Evolutionary conservation across 2,888 invertebrate species (phyloP).

Genomic region (Chouioia cunea): DNA sequence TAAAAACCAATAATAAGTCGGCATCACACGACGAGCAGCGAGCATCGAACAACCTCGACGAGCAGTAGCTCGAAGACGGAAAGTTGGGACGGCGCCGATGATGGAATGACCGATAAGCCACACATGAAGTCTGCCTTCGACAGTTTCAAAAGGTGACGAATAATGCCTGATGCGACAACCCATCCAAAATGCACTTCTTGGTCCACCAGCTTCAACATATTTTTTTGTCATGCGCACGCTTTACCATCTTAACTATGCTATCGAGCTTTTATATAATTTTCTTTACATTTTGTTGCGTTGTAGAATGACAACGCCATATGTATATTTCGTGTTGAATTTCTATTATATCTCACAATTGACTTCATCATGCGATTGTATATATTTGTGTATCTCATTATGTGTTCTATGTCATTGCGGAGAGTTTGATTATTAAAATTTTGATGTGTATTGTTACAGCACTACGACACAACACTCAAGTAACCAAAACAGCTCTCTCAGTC

Average conservation of each 20-base stretch:
- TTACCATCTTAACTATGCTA: too few relatives aligned
- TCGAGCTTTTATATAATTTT: too few relatives aligned
- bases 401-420: too few relatives aligned
- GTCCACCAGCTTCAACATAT: background rate
- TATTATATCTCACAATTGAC: too few relatives aligned
- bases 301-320: too few relatives aligned
- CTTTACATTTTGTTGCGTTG: too few relatives aligned
- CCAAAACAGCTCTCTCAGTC: conserved; percentile 71
- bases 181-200: conserved; percentile 3
- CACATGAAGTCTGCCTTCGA: conserved; percentile 66
- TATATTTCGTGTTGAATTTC: too few relatives aligned
- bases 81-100: conserved; percentile 64
- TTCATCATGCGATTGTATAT: too few relatives aligned
- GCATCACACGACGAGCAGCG: conserved; percentile 66
- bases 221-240: background rate
- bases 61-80: conserved; percentile 58
- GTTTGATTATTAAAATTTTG: too few relatives aligned
- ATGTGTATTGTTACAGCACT: conserved; percentile 71
- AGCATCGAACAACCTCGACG: conserved; percentile 65
- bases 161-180: background rate
- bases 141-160: conserved; percentile 67
- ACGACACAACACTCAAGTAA: conserved; percentile 74
- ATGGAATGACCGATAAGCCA: conserved; percentile 54
- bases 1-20: conserved; percentile 55
- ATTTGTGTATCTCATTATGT: too few relatives aligned